Conservation (phyloP, 2,888 invertebrate genomes). For the Stenodera caucasica region DNA sequence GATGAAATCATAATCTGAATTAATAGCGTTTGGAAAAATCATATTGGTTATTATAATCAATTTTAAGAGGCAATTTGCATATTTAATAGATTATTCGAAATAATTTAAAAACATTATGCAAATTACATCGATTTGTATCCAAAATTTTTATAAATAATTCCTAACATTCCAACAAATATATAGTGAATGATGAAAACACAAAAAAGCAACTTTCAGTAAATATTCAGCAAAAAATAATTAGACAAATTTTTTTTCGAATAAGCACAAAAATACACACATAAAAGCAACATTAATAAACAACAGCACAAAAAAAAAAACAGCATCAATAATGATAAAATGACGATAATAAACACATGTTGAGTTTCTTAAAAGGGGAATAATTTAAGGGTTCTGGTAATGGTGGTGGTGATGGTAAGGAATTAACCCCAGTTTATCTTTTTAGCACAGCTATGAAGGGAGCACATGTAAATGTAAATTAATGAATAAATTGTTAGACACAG, state of each 20-base stretch:
- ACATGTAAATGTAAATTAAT: conserved; percentile 52
- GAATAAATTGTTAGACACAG: conserved; percentile 51
- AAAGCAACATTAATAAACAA: conserved; percentile 30
- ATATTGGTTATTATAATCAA: neutral
- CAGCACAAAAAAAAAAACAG: conserved; percentile 28
- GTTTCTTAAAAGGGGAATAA: conserved; percentile 3
- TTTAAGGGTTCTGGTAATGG: conserved; percentile 15
- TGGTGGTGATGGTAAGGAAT: conserved; percentile 33
- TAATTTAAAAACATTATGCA: neutral
- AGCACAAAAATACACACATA: conserved; percentile 33
- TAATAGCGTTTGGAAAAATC: neutral
- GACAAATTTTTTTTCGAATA: conserved; percentile 36
- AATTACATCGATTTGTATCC: neutral
- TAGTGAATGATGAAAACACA: neutral
- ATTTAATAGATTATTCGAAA: neutral
- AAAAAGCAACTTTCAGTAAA: neutral
- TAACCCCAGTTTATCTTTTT: conserved; percentile 49
- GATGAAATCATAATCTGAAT: neutral
- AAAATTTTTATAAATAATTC: neutral
- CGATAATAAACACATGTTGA: conserved; percentile 30
- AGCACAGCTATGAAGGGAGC: conserved; percentile 55
- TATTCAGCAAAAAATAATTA: conserved; percentile 34
- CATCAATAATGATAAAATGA: conserved; percentile 42
- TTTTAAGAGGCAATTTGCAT: neutral
- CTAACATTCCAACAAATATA: neutral